Base-by-base conservation (phyloP, 1,140 invertebrate species). In the Zaprionus ghesquierei region DNA sequence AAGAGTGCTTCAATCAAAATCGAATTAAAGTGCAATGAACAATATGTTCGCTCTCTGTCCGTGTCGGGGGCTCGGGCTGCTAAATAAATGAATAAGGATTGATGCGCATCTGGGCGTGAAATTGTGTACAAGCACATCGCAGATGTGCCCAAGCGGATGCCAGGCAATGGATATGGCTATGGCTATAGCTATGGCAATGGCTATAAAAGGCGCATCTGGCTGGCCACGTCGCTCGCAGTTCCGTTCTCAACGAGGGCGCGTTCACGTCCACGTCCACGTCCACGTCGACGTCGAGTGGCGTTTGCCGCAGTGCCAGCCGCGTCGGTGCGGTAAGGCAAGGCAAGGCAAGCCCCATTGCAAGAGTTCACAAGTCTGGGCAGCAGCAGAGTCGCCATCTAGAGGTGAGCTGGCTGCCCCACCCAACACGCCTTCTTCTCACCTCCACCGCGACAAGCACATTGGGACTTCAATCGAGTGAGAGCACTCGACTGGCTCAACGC, bases 1-100 rank as follows among this genome's bases (percentile, higher is more conserved):
- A 90, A 90, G 80, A 54, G 72, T 50, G 75, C 68, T 79, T 81
- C 84, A 90, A 90, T 90, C 89, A 85, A 81, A 75, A 86, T 68
- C 78, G 64, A 87, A 78, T 89, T 89, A 84, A 76, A 79, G 66
- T 65, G 84, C 76, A 84, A 49, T 78, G 75, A 79, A 66, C 79
- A 89, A 89, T 72, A 63, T 75, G 68, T 55, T 64, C 53, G 54
- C 53, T 18, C 49, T 18, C 49, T n/a, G 23, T 20, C 31, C 22
- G 31, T 68, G 44, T 27, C 38, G 54, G 31, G 56, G 58, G 62
- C 58, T 55, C n/a, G n/a, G 22, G 56, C 64, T 31, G 56, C 56
- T 70, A 70, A 75, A 64, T 70, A 70, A 70, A 75, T 75, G 72
- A 70, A 75, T 70, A 35, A 38, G 23, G 60, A 58, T 65, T 62